These are phyloP conservation scores for Indicator maculatus DNA, from an alignment of 2,113 vertebrate genomes.

Conservation along the genomic window DNA sequence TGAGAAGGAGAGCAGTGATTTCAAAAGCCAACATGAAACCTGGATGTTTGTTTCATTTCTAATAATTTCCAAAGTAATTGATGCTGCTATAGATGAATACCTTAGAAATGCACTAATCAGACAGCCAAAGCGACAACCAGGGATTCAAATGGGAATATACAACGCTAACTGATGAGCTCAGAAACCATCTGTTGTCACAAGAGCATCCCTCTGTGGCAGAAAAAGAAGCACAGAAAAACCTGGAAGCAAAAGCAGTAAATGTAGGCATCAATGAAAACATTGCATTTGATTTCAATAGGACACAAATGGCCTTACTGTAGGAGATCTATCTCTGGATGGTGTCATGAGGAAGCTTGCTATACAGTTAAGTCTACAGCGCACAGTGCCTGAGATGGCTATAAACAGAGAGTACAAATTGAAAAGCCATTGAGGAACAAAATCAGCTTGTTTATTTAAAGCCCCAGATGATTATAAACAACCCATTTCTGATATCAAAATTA, in stretches of 20 bases:
- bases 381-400: background rate
- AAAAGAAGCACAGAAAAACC: background rate
- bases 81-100: background rate
- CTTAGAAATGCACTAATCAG: background rate
- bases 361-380: background rate
- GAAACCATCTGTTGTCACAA: constrained; percentile 28
- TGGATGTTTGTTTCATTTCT: background rate
- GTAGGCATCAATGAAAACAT: background rate
- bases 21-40: background rate
- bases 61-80: background rate
- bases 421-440: background rate
- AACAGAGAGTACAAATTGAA: background rate
- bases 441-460: background rate
- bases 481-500: background rate
- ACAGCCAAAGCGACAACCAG: background rate
- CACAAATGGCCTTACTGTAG: background rate
- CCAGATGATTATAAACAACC: background rate
- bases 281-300: background rate
- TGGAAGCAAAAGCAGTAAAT: constrained; percentile 1
- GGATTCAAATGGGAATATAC: background rate
- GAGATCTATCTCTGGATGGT: background rate
- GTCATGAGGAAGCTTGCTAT: background rate
- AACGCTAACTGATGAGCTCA: background rate
- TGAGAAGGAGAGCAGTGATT: background rate
- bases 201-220: background rate